Percentiles rank a stretch among this genome's conserved stretches.
Conservation (phyloP, 2,888 invertebrate genomes). For the Noctua janthina region DNA sequence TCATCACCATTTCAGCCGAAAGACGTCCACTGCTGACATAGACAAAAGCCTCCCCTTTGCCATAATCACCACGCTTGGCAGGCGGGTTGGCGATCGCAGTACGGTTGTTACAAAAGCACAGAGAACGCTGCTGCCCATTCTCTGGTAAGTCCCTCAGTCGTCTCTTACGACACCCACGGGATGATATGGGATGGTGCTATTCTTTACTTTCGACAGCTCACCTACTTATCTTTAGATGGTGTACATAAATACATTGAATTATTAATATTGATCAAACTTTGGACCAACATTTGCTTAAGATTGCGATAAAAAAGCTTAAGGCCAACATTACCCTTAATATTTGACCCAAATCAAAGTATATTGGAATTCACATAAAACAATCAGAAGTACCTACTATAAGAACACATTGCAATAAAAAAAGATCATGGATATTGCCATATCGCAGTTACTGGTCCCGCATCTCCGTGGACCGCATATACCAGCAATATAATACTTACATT, state of each 20-base stretch:
- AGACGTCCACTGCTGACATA: too few relatives aligned
- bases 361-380: slow-evolving; percentile 45
- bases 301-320: slow-evolving; percentile 36
- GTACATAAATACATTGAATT: background rate
- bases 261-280: slow-evolving; percentile 1
- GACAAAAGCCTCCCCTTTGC: too few relatives aligned
- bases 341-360: slow-evolving; percentile 37
- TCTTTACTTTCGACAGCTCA: too few relatives aligned
- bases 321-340: slow-evolving; percentile 32
- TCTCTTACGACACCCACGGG: too few relatives aligned
- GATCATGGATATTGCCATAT: slow-evolving; percentile 43
- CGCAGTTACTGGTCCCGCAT: slow-evolving; percentile 19
- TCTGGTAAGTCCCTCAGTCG: too few relatives aligned
- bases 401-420: slow-evolving; percentile 62
- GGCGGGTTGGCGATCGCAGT: too few relatives aligned
- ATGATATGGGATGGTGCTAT: too few relatives aligned
- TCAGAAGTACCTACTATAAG: slow-evolving; percentile 30
- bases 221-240: background rate
- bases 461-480: slow-evolving; percentile 55
- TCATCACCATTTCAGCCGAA: too few relatives aligned
- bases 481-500: slow-evolving; percentile 69
- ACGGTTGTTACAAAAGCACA: too few relatives aligned
- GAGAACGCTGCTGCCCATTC: too few relatives aligned
- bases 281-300: slow-evolving; percentile 28
- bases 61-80: too few relatives aligned